Base-by-base conservation (phyloP, 2,888 invertebrate species). In the Ischnura elegans region DNA sequence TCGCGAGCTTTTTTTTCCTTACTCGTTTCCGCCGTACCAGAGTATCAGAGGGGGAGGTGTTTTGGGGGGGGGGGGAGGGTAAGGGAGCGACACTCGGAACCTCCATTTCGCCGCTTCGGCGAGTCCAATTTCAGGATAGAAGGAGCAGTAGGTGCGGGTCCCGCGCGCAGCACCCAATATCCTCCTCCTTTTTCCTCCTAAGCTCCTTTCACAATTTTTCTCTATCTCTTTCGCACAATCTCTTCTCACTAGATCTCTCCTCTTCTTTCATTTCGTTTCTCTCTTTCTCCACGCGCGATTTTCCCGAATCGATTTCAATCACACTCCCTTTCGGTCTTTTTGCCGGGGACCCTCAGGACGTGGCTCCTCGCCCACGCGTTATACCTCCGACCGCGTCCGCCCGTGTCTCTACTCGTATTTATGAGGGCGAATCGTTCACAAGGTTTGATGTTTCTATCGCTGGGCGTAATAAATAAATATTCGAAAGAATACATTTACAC, bases 121-220 rank as follows among this genome's bases (percentile, higher is more conserved):
- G 66, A n/a, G 66, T 76, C 66, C 66, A 76, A 76, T 76, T 76
- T 76, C 66, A 29, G 66, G 66, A 25, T n/a, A 8, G 29, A 61
- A 29, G 66, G 66, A 29, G 66, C 61, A 1, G 51, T 61, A 61
- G 61, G 61, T 61, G 61, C 61, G 61, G 61, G 25, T 25, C 61
- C 6, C 66, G 51, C 8, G 61, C 55, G 29, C 66, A 25, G 66
- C 25, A 76, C 13, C n/a, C 66, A 76, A 29, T 76, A 76, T 76
- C 66, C 66, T 5, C 2, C 43, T 1, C 43, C n/a, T n/a, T n/a
- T n/a, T 61, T 43, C 87, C 16, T 90, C 45, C 86, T 86, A 29
- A 45, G 43, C 45, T 45, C 86, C 90, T 43, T 61, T 90, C 61
- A 55, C 13, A 61, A 66, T 25, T 43, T 61, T 43, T 36, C 29